These are phyloP conservation scores for Ectropis grisescens DNA, from an alignment of 1,140 invertebrate genomes.

Conservation along the genomic window DNA sequence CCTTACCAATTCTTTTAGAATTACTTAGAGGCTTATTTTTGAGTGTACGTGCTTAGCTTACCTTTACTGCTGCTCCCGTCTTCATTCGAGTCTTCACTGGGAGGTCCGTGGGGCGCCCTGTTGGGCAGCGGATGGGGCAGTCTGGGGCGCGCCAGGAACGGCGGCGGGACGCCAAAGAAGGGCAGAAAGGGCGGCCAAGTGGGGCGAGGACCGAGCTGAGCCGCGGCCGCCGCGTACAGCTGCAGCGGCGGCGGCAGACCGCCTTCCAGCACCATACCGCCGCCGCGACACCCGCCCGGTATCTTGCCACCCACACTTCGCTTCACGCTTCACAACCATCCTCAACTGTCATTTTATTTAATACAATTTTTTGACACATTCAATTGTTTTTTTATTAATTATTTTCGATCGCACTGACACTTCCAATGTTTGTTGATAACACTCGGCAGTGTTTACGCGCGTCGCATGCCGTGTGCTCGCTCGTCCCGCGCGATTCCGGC, in stretches of 20 bases:
- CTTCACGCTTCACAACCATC: slow-evolving; percentile 16
- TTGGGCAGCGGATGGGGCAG: slow-evolving; percentile 42
- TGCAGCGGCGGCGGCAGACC: slow-evolving; percentile 71
- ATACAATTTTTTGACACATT: too few relatives aligned
- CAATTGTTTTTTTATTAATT: too few relatives aligned
- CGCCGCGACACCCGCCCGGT: slow-evolving; percentile 21
- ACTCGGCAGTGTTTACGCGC: too few relatives aligned
- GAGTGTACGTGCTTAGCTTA: too few relatives aligned
- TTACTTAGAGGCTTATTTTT: too few relatives aligned
- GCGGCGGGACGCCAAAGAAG: slow-evolving; percentile 69
- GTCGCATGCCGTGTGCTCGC: slow-evolving; percentile 20
- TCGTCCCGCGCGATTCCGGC: slow-evolving; percentile 25
- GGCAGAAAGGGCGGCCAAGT: slow-evolving; percentile 71
- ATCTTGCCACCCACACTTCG: slow-evolving; percentile 35
- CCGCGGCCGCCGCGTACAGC: slow-evolving; percentile 71
- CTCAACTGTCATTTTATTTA: slow-evolving; percentile 12
- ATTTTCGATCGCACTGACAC: slow-evolving; percentile 3
- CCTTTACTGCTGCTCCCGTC: slow-evolving; percentile 69
- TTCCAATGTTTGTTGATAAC: neutral
- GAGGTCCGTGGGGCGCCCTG: slow-evolving; percentile 56
- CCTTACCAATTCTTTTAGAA: too few relatives aligned
- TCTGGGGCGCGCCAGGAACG: slow-evolving; percentile 52
- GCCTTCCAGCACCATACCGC: slow-evolving; percentile 50
- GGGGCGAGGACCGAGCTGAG: slow-evolving; percentile 66
- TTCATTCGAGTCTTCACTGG: slow-evolving; percentile 73